Evolutionary conservation across 2,113 vertebrate species (phyloP).

Genomic region (Siniperca chuatsi): DNA sequence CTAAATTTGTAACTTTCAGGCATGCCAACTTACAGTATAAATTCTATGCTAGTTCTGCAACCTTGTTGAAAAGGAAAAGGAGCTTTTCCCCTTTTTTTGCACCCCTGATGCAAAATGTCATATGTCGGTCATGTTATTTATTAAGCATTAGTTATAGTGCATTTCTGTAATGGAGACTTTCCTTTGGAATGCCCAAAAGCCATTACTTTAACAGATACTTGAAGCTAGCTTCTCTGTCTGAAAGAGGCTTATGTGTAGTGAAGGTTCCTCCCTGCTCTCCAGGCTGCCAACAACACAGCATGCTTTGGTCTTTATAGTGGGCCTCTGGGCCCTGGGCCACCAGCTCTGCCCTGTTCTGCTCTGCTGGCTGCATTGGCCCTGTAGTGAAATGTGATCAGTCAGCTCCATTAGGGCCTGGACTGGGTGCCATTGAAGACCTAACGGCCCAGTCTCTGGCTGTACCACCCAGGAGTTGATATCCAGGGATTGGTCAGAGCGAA

Average conservation of each 20-base stretch:
- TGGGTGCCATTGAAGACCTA: conserved; percentile 35
- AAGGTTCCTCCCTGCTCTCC: conserved; percentile 35
- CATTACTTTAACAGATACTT: conserved; percentile 3
- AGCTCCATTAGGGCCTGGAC: conserved; percentile 60
- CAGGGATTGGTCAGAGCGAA: conserved; percentile 36
- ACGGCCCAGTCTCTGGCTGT: conserved; percentile 17
- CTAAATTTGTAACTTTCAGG: neutral
- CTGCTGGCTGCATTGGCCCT: conserved; percentile 48
- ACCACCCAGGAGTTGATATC: conserved; percentile 51
- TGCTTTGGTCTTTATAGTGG: conserved; percentile 61
- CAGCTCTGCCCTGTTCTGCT: conserved; percentile 54
- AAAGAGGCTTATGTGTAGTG: conserved; percentile 42
- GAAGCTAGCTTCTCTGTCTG: conserved; percentile 21
- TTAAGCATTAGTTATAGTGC: neutral
- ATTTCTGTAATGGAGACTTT: neutral
- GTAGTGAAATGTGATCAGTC: conserved; percentile 76
- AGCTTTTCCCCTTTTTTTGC: neutral
- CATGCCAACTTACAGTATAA: neutral
- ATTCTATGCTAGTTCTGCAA: neutral
- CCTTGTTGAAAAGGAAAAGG: neutral
- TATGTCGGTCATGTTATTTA: neutral
- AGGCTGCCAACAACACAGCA: conserved; percentile 36
- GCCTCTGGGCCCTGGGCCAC: conserved; percentile 65
- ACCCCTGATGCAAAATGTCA: neutral
- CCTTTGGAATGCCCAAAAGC: neutral